phyloP scores from a whole-genome alignment of 2,797 vertebrate species.

The Schizopygopsis pylzovi region DNA sequence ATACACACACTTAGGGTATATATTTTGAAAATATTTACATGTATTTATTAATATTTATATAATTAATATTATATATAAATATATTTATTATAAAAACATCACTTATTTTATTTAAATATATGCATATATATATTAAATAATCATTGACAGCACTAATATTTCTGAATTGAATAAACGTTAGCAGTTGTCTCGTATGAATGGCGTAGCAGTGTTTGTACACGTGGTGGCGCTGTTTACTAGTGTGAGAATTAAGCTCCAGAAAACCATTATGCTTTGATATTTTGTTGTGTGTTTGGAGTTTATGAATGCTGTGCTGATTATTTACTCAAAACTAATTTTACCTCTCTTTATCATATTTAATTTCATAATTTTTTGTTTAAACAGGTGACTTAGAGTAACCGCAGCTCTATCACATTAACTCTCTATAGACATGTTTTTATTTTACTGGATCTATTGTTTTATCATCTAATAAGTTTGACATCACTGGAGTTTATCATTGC shows the following conservation, averaged over 20 bases:
- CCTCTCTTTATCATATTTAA: background rate
- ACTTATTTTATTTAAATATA: no score
- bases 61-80: no score
- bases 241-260: background rate
- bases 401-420: background rate
- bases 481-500: background rate
- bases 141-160: no score
- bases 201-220: slow-evolving; percentile 1
- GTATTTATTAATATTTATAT: no score
- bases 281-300: background rate
- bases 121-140: no score
- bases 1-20: no score
- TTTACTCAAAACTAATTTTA: background rate
- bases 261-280: background rate
- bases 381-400: background rate
- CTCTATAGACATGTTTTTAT: background rate
- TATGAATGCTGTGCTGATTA: background rate
- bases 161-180: background rate
- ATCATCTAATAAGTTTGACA: background rate
- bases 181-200: background rate
- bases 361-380: background rate
- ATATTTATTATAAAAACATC: no score
- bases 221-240: slow-evolving; percentile 23
- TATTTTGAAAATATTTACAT: no score
- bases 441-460: background rate